A percentile compares a stretch with the other conserved stretches of the same genome.
phyloP scores from a whole-genome alignment of 2,888 invertebrate species.

The Cantharis lateralis region DNA sequence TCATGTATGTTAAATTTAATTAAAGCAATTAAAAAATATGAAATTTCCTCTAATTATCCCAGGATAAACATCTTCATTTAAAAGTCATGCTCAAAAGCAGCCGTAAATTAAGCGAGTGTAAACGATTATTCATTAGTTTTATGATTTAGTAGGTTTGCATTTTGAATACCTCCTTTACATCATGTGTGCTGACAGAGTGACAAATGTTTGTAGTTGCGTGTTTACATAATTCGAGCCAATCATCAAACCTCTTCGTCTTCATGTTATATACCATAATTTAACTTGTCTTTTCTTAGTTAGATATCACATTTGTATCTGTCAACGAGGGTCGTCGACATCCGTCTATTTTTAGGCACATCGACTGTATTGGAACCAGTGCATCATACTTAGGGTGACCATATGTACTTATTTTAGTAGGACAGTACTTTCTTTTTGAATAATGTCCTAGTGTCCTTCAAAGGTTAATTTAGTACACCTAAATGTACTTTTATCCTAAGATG shows the following conservation, averaged over 20 bases:
- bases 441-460: too few relatives aligned
- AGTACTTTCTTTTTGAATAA: too few relatives aligned
- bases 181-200: conserved; percentile 44
- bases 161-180: conserved; percentile 24
- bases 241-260: conserved; percentile 52
- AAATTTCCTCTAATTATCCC: conserved; percentile 29
- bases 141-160: conserved; percentile 43
- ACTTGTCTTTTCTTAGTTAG: conserved; percentile 53
- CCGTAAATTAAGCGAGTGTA: conserved; percentile 45
- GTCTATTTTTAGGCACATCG: conserved; percentile 29
- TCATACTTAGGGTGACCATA: too few relatives aligned
- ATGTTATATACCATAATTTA: conserved; percentile 43
- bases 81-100: conserved; percentile 47
- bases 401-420: too few relatives aligned
- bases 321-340: conserved; percentile 29
- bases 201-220: conserved; percentile 42
- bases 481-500: too few relatives aligned
- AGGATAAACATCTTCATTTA: conserved; percentile 42
- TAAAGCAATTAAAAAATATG: not conserved
- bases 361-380: not conserved
- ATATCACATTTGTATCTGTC: conserved; percentile 56
- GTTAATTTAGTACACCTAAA: too few relatives aligned
- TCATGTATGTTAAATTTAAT: not conserved
- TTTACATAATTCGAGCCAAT: conserved; percentile 56
- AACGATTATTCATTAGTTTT: conserved; percentile 47